Base-by-base conservation (phyloP, 2,113 vertebrate species). In the Strix aluco region DNA sequence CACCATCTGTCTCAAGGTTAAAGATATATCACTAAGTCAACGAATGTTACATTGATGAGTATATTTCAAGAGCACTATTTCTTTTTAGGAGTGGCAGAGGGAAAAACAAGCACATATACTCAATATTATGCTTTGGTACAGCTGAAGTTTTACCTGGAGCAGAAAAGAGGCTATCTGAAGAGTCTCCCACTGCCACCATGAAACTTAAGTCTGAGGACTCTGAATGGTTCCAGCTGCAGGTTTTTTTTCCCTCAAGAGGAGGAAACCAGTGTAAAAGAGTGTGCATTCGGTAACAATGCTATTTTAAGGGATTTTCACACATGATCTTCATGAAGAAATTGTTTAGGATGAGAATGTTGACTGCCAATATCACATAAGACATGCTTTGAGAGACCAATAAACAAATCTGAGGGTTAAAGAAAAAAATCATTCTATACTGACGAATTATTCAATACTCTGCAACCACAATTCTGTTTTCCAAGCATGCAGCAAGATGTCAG, bases 11-110 rank as follows among this genome's bases (percentile, higher is more conserved):
- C 44, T 58, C n/a, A 8, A 83, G 44, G 36, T 29, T 38, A 61
- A 70, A 71, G 27, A 66, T 16, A 0, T 0, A 63, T 47, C 49
- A 80, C 22, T 18, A 75, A 36, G 19, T 51, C 15, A 78, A 58
- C 4, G 6, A 58, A 58, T 1, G 0, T 30, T 66, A 54, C 42
- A 44, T 2, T 66, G 17, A 10, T 5, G 6, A 11, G 12, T 36
- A 0, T 61, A 34, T 54, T 73, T 71, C 69, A 85, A 54, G 46
- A 81, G 22, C 13, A 25, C 7, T 46, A 11, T 13, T 74, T 67
- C 32, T 26, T 79, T 90, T 58, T 32, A 62, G 30, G 13, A 79
- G 34, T 6, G 30, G 10, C 19, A 71, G 82, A 63, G 20, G 27
- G 42, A 36, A 85, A 88, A 92, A 22, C 15, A 82, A 74, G 22